These are phyloP conservation scores for Melikaiella ostensackeni DNA, from an alignment of 2,888 invertebrate species.

Conservation along the genomic window DNA sequence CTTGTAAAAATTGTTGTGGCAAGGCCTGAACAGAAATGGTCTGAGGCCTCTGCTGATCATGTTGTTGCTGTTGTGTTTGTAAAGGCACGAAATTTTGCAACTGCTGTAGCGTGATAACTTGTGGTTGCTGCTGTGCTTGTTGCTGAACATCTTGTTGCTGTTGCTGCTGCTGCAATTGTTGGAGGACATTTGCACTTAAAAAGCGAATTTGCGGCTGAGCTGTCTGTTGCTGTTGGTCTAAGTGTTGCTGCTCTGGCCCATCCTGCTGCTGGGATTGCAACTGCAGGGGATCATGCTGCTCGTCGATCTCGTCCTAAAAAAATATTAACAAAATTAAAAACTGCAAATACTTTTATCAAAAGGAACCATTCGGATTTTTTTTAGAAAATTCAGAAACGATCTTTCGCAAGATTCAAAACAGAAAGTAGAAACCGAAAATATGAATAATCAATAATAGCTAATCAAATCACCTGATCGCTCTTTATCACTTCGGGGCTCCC, in stretches of 20 bases:
- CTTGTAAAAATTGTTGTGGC: conserved; percentile 79
- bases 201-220: conserved; percentile 72
- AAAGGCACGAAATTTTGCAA: conserved; percentile 78
- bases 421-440: neutral
- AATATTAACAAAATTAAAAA: neutral
- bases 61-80: conserved; percentile 73
- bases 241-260: conserved; percentile 57
- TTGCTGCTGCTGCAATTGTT: conserved; percentile 75
- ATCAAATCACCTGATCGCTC: conserved; percentile 3
- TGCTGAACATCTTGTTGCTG: conserved; percentile 76
- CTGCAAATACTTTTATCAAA: neutral
- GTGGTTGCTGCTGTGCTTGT: conserved; percentile 72
- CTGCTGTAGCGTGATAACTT: conserved; percentile 78
- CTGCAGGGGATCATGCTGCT: conserved; percentile 67
- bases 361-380: neutral
- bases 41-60: conserved; percentile 73
- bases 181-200: conserved; percentile 72
- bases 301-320: conserved; percentile 73
- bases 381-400: neutral
- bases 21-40: conserved; percentile 78
- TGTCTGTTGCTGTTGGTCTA: conserved; percentile 62
- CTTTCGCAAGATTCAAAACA: neutral
- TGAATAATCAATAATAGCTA: neutral
- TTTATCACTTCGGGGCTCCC: conserved; percentile 20
- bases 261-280: conserved; percentile 63